phyloP scores from a whole-genome alignment of 2,797 vertebrate species.

The Periophthalmus magnuspinnatus region DNA sequence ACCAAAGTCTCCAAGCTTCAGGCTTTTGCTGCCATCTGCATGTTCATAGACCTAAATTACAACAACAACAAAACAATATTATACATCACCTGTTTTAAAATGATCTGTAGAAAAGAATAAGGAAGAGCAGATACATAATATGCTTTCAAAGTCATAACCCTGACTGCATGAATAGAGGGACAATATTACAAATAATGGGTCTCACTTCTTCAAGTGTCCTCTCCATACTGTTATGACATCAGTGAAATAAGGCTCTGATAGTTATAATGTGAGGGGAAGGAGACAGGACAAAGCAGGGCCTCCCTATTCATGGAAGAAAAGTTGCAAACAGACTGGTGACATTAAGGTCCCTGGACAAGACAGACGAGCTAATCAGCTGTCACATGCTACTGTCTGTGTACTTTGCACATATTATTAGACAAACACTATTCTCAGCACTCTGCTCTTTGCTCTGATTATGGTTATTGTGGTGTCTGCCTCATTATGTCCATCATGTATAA shows the following conservation, averaged over 20 bases:
- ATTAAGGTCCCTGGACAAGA: neutral
- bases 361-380: neutral
- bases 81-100: neutral
- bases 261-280: no score
- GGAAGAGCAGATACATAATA: no score
- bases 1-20: constrained; percentile 96
- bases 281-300: neutral
- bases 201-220: neutral
- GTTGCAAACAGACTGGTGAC: neutral
- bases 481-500: constrained; percentile 1
- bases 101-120: neutral
- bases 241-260: neutral
- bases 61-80: neutral
- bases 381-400: neutral
- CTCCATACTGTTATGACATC: neutral
- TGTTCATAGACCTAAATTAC: constrained; percentile 93
- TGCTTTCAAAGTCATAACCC: neutral
- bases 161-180: neutral
- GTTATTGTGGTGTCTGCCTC: neutral
- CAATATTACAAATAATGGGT: neutral
- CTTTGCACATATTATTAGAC: neutral
- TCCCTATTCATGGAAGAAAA: neutral
- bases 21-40: constrained; percentile 95
- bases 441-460: neutral
- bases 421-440: neutral